Evolutionary conservation across 1,140 invertebrate genomes (phyloP).

Genomic region (Hyles euphorbiae): DNA sequence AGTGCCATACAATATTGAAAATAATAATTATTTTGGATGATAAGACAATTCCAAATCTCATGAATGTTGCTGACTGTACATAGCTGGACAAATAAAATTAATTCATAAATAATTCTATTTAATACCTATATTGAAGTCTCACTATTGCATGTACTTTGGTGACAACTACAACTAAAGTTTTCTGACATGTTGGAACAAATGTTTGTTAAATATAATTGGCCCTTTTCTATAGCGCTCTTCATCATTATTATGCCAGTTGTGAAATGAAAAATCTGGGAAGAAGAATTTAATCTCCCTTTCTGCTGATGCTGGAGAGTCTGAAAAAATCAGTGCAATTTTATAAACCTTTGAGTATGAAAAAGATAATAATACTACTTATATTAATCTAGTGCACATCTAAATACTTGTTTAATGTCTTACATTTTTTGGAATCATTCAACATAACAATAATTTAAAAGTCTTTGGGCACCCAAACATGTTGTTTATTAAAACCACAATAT

Average conservation of each 20-base stretch:
- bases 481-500: too few relatives aligned
- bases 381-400: too few relatives aligned
- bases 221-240: conserved; percentile 54
- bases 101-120: not conserved
- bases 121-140: not conserved
- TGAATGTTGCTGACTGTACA: too few relatives aligned
- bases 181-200: conserved; percentile 60
- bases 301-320: conserved; percentile 87
- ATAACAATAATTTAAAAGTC: too few relatives aligned
- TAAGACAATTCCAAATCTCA: too few relatives aligned
- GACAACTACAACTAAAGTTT: conserved; percentile 33
- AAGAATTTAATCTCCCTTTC: conserved; percentile 87
- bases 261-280: conserved; percentile 85
- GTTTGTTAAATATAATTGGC: conserved; percentile 59
- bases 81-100: too few relatives aligned
- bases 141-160: conserved; percentile 21
- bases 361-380: not conserved
- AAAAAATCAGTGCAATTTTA: conserved; percentile 8
- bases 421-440: too few relatives aligned
- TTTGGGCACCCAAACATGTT: too few relatives aligned
- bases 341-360: not conserved
- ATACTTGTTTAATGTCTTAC: too few relatives aligned
- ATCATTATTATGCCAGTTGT: conserved; percentile 56
- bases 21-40: too few relatives aligned
- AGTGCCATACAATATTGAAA: too few relatives aligned